A percentile compares a stretch with the other conserved stretches of the same genome.
Evolutionary conservation across 2,888 invertebrate genomes (phyloP).

Genomic region (Muschampia plurimacula): DNA sequence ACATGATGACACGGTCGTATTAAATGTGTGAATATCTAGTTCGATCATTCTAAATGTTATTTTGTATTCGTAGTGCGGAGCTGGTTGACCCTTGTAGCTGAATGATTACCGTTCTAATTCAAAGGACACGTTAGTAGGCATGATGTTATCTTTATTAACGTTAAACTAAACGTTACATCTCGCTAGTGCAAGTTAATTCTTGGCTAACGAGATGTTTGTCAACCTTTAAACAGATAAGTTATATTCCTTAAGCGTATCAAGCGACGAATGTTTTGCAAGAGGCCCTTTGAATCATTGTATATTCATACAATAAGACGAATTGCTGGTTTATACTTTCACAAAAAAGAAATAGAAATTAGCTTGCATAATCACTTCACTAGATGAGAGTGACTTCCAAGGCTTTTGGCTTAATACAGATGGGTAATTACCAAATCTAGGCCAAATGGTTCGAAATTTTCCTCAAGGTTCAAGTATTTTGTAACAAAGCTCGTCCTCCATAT

Average conservation of each 20-base stretch:
- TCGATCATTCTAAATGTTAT: not conserved
- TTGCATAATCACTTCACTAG: not conserved
- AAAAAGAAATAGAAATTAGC: not conserved
- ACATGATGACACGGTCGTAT: too few relatives aligned
- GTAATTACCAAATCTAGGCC: not conserved
- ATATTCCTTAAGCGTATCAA: constrained; percentile 13
- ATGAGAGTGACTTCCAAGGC: not conserved
- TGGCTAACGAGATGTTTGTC: constrained; percentile 5
- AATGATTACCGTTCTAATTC: not conserved
- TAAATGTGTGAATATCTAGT: not conserved
- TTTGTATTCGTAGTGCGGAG: not conserved
- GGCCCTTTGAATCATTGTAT: constrained; percentile 5
- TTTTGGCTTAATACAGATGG: not conserved
- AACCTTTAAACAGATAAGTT: constrained; percentile 11
- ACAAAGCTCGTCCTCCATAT: not conserved
- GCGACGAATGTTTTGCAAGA: not conserved
- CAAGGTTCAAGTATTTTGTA: not conserved
- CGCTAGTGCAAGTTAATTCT: not conserved
- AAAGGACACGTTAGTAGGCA: not conserved
- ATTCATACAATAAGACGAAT: not conserved
- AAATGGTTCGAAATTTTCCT: not conserved
- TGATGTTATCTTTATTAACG: constrained; percentile 12
- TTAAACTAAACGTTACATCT: constrained; percentile 1
- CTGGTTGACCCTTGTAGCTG: constrained; percentile 1
- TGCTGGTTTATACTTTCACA: not conserved